A percentile compares a stretch with the other conserved stretches of the same genome.
phyloP scores from a whole-genome alignment of 2,113 vertebrate genomes.

The Macquaria australasica region DNA sequence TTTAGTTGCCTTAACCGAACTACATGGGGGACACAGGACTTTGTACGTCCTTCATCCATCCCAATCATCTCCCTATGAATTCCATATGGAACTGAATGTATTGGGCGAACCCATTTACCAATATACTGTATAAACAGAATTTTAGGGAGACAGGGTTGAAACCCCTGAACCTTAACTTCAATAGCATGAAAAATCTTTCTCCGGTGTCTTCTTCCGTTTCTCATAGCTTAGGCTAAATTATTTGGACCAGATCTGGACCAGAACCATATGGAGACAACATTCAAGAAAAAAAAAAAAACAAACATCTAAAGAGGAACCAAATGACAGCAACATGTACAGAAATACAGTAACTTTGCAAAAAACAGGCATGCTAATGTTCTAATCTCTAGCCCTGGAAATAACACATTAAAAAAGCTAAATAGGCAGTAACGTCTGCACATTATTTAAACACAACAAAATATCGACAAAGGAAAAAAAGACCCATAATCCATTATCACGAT shows the following conservation, averaged over 20 bases:
- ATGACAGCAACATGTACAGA: constrained; percentile 74
- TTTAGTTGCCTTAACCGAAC: neutral
- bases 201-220: constrained; percentile 39
- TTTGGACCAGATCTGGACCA: constrained; percentile 47
- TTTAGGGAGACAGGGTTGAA: constrained; percentile 23
- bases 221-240: constrained; percentile 29
- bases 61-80: no score
- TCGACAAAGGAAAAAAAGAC: constrained; percentile 72
- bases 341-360: constrained; percentile 82
- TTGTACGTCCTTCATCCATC: neutral
- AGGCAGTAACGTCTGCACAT: constrained; percentile 88
- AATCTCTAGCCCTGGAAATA: constrained; percentile 77
- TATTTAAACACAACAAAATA: constrained; percentile 86
- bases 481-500: constrained; percentile 84
- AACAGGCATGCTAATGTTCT: constrained; percentile 87
- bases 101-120: neutral
- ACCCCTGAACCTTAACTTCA: neutral
- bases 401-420: constrained; percentile 80
- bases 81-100: no score
- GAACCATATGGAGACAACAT: constrained; percentile 58
- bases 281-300: constrained; percentile 20
- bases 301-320: constrained; percentile 59
- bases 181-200: constrained; percentile 19
- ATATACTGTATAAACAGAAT: neutral
- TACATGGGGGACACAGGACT: neutral